These are phyloP conservation scores for Ridgeia piscesae DNA, from an alignment of 1,140 invertebrate species.

Conservation along the genomic window DNA sequence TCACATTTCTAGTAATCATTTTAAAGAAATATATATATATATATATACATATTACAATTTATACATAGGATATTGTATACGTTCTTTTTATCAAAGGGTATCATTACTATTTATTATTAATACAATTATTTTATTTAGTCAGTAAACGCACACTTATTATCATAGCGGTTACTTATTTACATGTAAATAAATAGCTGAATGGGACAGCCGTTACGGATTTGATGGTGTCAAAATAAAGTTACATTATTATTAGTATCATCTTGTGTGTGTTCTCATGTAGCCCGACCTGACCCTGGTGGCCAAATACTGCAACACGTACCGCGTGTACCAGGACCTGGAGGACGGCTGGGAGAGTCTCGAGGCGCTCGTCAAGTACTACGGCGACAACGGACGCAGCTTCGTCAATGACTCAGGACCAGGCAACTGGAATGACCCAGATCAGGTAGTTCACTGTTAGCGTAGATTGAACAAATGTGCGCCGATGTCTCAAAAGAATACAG, in stretches of 20 bases:
- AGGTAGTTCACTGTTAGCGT: constrained; percentile 71
- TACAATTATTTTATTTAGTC: too few species aligned
- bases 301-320: constrained; percentile 80
- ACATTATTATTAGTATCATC: neutral
- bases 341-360: constrained; percentile 89
- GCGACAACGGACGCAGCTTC: constrained; percentile 79
- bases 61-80: too few species aligned
- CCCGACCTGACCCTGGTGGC: neutral
- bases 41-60: too few species aligned
- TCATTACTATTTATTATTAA: too few species aligned
- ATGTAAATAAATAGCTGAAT: too few species aligned
- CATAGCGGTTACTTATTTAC: too few species aligned
- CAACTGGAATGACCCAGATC: constrained; percentile 96
- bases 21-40: too few species aligned
- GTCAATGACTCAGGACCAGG: constrained; percentile 90
- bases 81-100: too few species aligned
- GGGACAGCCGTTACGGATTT: too few species aligned
- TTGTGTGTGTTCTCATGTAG: neutral
- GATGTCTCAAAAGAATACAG: neutral
- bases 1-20: too few species aligned
- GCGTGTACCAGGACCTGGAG: constrained; percentile 90
- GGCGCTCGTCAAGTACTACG: constrained; percentile 90
- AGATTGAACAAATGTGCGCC: neutral
- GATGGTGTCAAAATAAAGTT: too few species aligned
- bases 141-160: too few species aligned